A percentile compares a stretch with the other conserved stretches of the same genome.
These are phyloP conservation scores for Dipodomys spectabilis DNA, from an alignment of 2,113 vertebrate species.

Conservation along the genomic window DNA sequence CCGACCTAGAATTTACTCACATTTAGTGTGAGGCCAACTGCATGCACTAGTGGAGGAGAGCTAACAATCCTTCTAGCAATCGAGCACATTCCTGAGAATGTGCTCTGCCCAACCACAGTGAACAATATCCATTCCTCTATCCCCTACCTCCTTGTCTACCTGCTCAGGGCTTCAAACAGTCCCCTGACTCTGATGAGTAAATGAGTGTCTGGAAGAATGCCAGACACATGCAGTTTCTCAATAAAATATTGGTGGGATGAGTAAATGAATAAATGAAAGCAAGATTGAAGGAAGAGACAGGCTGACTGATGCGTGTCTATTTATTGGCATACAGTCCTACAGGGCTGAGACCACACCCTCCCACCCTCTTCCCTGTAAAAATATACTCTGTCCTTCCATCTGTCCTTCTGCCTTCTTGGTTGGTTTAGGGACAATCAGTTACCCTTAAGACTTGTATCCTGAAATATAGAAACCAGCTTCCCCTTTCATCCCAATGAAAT, in stretches of 20 bases:
- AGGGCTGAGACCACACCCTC: conserved; percentile 60
- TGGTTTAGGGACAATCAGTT: background rate
- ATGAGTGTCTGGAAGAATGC: background rate
- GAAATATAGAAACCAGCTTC: conserved; percentile 24
- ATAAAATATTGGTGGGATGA: background rate
- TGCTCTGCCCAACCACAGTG: background rate
- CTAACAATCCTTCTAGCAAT: background rate
- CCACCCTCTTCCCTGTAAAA: conserved; percentile 73
- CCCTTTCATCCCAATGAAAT: background rate
- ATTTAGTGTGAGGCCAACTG: background rate
- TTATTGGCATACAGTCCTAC: conserved; percentile 77
- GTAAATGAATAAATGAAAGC: conserved; percentile 24
- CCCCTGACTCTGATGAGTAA: background rate
- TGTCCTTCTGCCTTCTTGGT: conserved; percentile 34
- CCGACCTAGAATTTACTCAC: background rate
- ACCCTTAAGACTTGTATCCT: background rate
- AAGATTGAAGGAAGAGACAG: conserved; percentile 67
- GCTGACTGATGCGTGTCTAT: conserved; percentile 60
- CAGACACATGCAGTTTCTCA: background rate
- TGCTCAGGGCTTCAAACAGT: background rate
- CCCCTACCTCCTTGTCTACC: background rate
- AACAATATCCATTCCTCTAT: background rate
- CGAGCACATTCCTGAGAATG: background rate
- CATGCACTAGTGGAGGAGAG: background rate
- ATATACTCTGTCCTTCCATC: conserved; percentile 73